A percentile compares a stretch with the other conserved stretches of the same genome.
phyloP scores from a whole-genome alignment of 2,113 vertebrate genomes.

The Gobius niger region DNA sequence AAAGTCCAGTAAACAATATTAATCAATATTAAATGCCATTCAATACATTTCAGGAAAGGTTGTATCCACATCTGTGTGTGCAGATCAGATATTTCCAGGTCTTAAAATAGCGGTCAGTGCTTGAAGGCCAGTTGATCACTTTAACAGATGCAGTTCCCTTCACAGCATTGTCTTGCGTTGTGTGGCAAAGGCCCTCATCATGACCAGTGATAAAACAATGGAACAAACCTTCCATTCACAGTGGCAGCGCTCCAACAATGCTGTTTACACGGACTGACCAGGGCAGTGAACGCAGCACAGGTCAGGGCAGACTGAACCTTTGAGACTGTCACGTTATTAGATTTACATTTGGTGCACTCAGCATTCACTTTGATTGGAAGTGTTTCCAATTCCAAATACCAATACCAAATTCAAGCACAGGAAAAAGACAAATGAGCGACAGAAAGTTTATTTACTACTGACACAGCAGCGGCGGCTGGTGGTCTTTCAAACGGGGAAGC shows the following conservation, averaged over 20 bases:
- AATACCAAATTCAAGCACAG: too few relatives aligned
- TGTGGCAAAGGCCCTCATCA: background rate
- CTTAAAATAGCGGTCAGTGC: background rate
- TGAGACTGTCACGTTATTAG: background rate
- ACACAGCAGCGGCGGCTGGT: too few relatives aligned
- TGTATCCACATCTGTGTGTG: too few relatives aligned
- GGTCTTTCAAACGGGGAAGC: too few relatives aligned
- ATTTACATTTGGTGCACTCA: constrained; percentile 1
- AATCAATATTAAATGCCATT: too few relatives aligned
- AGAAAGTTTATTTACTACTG: too few relatives aligned
- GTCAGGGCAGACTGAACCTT: background rate
- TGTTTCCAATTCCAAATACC: too few relatives aligned
- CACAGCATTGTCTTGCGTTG: background rate
- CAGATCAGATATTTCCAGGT: background rate
- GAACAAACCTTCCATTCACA: background rate
- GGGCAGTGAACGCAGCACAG: background rate
- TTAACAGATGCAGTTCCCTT: background rate
- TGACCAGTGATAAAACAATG: background rate
- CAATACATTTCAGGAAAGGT: too few relatives aligned
- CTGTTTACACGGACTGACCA: background rate
- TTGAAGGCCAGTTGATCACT: background rate
- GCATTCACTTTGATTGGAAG: background rate
- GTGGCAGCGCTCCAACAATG: background rate
- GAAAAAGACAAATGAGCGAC: too few relatives aligned
- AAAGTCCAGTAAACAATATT: too few relatives aligned